Evolutionary conservation across 1,140 invertebrate species (phyloP), one percentile per base, ranked within the genome.

Genomic region (Diprion similis): DNA sequence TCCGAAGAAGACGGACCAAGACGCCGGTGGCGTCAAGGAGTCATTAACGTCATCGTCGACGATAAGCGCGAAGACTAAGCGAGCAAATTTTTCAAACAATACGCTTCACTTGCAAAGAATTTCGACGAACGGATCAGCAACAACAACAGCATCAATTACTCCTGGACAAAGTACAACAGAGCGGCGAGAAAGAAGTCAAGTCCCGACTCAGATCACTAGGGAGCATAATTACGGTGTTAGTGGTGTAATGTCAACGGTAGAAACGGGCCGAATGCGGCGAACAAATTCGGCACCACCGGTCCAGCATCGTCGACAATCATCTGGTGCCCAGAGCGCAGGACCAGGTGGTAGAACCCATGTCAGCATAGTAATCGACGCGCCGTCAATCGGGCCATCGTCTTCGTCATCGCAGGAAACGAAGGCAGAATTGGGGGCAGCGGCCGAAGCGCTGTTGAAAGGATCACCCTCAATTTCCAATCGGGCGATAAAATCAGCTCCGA

Each of bases 271-370:
- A n/a, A 68, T 71, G 1, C 78, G 78, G 8, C 81, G 83, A 68
- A 83, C 81, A 0, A 84, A 71, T 47, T 87, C 87, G 3, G 86
- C 86, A 1, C 83, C 86, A 0, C 78, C 82, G 0, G 83, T 84
- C 9, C 77, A 80, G 13, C 76, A 78, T 10, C 46, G 46, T 7
- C 65, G 47, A 59, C 11, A 17, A 45, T 69, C 9, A 71, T 46
- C 13, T 47, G 78, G 80, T 3, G 68, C 81, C 0, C 80, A 82
- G 2, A 37, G 24, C 24, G 24, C 64, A 51, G 24, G 24, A 37
- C 19, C 70, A 7, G 72, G 45, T 11, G 77, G 73, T 64, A 78
- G 80, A 4, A 70, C 81, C 1, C 80, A 82, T 19, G 78, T 84
- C 1, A 83, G 78, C 65, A 82, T 85, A 19, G 77, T 83, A 10